phyloP scores from a whole-genome alignment of 2,888 invertebrate species.

The Phymatocera aterrima region DNA sequence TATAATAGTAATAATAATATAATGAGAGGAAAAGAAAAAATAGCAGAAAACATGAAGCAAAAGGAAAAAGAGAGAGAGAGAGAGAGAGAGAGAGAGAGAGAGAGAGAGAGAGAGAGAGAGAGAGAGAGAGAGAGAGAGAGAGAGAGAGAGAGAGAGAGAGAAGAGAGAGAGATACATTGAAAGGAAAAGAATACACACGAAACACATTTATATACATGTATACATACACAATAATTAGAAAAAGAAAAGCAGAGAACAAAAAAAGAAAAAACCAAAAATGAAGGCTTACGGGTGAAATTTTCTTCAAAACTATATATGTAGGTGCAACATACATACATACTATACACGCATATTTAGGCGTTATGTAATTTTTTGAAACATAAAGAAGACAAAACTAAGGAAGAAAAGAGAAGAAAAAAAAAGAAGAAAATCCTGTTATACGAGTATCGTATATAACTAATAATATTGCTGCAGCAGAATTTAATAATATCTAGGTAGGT shows the following conservation, averaged over 20 bases:
- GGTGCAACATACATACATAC: neutral
- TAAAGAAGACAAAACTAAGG: too few relatives aligned
- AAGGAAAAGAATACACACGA: neutral
- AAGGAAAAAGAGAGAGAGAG: neutral
- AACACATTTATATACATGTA: neutral
- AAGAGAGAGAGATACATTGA: too few relatives aligned
- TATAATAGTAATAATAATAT: neutral
- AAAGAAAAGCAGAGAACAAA: too few relatives aligned
- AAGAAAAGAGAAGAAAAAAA: too few relatives aligned
- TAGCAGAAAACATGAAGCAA: neutral
- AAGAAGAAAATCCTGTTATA: too few relatives aligned
- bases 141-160: neutral
- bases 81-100: neutral
- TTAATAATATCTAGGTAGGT: slow-evolving; percentile 42
- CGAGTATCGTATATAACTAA: neutral
- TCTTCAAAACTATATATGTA: neutral
- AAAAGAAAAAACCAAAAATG: too few relatives aligned
- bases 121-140: neutral
- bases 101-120: neutral
- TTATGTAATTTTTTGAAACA: neutral
- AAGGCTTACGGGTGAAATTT: neutral
- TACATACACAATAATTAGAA: neutral
- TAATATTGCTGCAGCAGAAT: neutral
- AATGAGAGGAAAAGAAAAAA: neutral
- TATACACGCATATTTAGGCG: neutral